A percentile compares a stretch with the other conserved stretches of the same genome.
Evolutionary conservation across 1,140 invertebrate genomes (phyloP).

Genomic region (Wasmannia auropunctata): DNA sequence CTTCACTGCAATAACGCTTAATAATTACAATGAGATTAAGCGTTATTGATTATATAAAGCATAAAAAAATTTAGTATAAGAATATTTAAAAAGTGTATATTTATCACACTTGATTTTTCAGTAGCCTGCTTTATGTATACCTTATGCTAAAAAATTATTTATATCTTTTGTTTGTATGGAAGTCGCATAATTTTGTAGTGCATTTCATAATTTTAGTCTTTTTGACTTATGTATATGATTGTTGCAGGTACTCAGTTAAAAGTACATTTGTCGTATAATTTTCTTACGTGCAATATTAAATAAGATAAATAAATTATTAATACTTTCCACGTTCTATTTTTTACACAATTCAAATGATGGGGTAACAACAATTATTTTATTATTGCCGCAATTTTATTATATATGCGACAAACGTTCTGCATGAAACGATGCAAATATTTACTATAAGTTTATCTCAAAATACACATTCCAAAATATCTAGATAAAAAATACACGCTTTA

Average conservation of each 20-base stretch:
- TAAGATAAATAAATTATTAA: background rate
- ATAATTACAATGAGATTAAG: background rate
- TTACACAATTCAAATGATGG: background rate
- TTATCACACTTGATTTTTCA: background rate
- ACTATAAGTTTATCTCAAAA: background rate
- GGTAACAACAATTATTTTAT: background rate
- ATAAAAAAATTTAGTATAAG: background rate
- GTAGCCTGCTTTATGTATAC: background rate
- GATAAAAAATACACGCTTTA: background rate
- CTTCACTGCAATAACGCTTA: background rate
- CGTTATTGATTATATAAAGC: background rate
- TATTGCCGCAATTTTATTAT: background rate
- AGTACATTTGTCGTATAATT: background rate
- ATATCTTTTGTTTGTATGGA: background rate
- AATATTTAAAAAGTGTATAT: background rate
- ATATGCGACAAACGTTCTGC: background rate
- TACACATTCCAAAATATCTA: background rate
- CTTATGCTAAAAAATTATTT: background rate
- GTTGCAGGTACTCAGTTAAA: background rate
- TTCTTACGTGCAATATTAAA: background rate
- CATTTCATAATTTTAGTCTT: background rate
- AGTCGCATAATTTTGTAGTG: background rate
- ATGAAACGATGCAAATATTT: background rate
- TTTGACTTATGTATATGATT: background rate
- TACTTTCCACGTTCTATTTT: background rate